A percentile compares a stretch with the other conserved stretches of the same genome.
Evolutionary conservation across 2,888 invertebrate species (phyloP).

Genomic region (Cylindroiulus punctatus): DNA sequence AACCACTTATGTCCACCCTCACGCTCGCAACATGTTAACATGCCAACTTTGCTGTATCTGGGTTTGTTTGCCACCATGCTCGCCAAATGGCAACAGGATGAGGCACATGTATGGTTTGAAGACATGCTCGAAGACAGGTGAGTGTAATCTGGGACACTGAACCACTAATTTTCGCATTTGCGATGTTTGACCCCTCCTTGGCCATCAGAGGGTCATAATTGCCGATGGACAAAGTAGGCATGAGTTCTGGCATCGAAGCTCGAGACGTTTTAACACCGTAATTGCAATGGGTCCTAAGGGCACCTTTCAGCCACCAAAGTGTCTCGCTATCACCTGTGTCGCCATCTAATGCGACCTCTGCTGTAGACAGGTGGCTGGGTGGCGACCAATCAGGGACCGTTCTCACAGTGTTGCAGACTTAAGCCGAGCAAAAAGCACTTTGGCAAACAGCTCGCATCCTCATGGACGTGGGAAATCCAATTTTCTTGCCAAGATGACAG

Average conservation of each 20-base stretch:
- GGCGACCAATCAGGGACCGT: constrained; percentile 19
- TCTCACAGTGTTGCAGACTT: neutral
- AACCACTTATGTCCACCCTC: neutral
- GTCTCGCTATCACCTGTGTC: constrained; percentile 17
- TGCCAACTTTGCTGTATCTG: neutral
- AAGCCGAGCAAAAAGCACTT: constrained; percentile 43
- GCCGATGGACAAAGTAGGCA: neutral
- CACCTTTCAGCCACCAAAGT: constrained; percentile 7
- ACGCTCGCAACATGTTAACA: neutral
- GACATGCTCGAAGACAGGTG: neutral
- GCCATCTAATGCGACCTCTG: constrained; percentile 26
- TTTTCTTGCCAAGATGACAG: constrained; percentile 7
- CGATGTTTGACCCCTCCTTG: neutral
- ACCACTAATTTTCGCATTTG: constrained; percentile 19
- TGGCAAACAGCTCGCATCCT: neutral
- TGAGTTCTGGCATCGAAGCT: neutral
- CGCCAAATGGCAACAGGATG: neutral
- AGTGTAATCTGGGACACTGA: constrained; percentile 25
- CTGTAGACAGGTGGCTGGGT: constrained; percentile 40
- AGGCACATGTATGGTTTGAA: neutral
- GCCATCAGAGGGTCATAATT: neutral
- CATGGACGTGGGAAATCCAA: constrained; percentile 43
- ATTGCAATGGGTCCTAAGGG: constrained; percentile 35
- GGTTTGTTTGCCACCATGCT: neutral
- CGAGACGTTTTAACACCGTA: constrained; percentile 26